phyloP scores from a whole-genome alignment of 2,113 vertebrate species.

The Nyctibius bracteatus region DNA sequence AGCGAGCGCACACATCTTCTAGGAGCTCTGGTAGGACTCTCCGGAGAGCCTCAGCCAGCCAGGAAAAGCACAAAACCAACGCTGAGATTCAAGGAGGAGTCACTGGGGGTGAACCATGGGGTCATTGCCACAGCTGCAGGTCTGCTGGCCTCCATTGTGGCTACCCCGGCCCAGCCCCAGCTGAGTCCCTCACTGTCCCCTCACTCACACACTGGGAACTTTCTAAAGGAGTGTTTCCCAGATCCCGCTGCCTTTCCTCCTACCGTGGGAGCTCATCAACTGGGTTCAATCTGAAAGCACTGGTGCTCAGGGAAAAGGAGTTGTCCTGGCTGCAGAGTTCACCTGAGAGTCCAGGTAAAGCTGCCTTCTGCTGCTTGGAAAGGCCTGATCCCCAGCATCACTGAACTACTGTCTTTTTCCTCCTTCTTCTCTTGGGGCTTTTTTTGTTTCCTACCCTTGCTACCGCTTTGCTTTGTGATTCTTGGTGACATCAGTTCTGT shows the following conservation, averaged over 20 bases:
- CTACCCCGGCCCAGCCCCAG: neutral
- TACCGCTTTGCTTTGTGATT: neutral
- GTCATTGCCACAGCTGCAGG: neutral
- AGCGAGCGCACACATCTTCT: neutral
- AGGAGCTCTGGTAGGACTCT: neutral
- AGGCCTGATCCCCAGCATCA: neutral
- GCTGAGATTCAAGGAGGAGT: neutral
- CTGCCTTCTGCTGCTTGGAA: neutral
- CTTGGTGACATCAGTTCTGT: neutral
- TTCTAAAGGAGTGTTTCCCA: neutral
- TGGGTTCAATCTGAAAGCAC: fast-evolving
- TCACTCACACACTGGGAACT: neutral
- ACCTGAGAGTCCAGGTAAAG: neutral
- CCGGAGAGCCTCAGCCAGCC: neutral
- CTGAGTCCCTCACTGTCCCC: neutral
- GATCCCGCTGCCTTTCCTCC: neutral
- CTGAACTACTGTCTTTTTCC: neutral
- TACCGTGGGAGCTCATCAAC: neutral
- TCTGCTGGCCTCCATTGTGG: neutral
- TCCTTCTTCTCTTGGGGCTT: neutral
- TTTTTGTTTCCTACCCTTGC: neutral
- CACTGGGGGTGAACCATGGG: neutral
- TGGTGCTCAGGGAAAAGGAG: neutral
- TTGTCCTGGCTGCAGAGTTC: neutral
- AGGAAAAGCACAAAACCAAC: neutral